These are phyloP conservation scores for Sisor rabdophorus DNA, from an alignment of 2,113 vertebrate species.

Conservation along the genomic window DNA sequence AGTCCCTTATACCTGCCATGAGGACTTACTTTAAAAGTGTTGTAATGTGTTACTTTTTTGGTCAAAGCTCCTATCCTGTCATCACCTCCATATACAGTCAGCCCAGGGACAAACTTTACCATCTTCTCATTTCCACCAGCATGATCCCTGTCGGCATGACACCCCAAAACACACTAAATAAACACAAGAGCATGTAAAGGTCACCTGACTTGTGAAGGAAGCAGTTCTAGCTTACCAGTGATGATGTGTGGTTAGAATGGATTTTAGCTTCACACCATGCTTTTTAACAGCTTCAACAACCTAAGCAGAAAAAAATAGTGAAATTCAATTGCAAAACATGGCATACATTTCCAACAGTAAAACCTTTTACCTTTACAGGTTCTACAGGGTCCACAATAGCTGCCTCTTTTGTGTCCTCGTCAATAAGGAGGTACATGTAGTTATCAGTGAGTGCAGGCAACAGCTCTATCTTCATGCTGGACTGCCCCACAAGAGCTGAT, in stretches of 20 bases:
- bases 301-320: slow-evolving; percentile 59
- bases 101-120: slow-evolving; percentile 77
- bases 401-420: slow-evolving; percentile 82
- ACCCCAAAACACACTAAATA: slow-evolving; percentile 1
- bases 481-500: slow-evolving; percentile 65
- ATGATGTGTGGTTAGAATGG: slow-evolving; percentile 92
- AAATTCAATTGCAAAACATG: not conserved
- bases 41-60: slow-evolving; percentile 82
- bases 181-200: not conserved
- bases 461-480: slow-evolving; percentile 84
- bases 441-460: slow-evolving; percentile 93
- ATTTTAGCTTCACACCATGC: slow-evolving; percentile 84
- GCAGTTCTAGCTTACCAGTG: slow-evolving; percentile 78
- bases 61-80: slow-evolving; percentile 84
- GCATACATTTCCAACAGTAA: not conserved
- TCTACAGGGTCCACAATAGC: slow-evolving; percentile 92
- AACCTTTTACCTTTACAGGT: slow-evolving; percentile 79
- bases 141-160: slow-evolving; percentile 81
- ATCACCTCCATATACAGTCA: slow-evolving; percentile 88
- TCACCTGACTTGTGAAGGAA: not conserved
- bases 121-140: slow-evolving; percentile 95
- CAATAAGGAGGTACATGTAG: slow-evolving; percentile 98
- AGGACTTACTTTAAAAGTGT: slow-evolving; percentile 80
- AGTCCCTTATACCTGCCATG: not conserved
- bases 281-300: slow-evolving; percentile 85